phyloP scores from a whole-genome alignment of 2,113 vertebrate genomes.

The Neodon shergylaensis region DNA sequence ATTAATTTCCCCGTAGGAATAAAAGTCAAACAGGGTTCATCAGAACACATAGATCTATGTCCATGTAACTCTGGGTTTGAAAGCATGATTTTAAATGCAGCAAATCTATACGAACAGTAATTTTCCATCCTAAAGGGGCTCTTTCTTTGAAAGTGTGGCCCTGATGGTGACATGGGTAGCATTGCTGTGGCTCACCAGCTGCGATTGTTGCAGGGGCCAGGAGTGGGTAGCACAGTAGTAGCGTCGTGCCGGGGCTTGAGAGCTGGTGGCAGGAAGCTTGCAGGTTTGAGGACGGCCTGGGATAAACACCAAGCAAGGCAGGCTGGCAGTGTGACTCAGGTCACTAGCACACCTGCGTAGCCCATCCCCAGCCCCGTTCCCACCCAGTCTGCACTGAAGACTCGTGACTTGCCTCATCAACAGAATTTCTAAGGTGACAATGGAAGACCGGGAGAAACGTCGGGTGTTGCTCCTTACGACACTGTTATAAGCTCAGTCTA shows the following conservation, averaged over 20 bases:
- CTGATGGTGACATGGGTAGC: background rate
- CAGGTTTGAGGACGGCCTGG: background rate
- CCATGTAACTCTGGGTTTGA: background rate
- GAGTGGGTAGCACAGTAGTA: background rate
- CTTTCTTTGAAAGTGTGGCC: background rate
- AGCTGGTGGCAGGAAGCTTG: too few species aligned
- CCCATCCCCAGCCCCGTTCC: background rate
- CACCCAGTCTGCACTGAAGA: background rate
- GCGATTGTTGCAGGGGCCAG: too few species aligned
- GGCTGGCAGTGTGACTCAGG: background rate
- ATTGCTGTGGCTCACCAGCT: background rate
- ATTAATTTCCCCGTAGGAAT: background rate
- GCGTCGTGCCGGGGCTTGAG: background rate
- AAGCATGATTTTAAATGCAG: conserved; percentile 23
- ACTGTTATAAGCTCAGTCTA: too few species aligned
- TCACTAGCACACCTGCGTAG: background rate
- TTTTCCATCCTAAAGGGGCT: background rate
- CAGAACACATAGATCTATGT: background rate
- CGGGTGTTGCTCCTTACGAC: background rate
- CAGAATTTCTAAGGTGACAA: background rate
- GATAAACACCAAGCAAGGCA: too few species aligned
- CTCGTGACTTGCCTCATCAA: background rate
- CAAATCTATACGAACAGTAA: background rate
- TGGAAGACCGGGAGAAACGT: background rate
- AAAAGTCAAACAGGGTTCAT: background rate